Percentiles rank a stretch among this genome's conserved stretches.
Evolutionary conservation across 2,113 vertebrate genomes (phyloP).

Genomic region (Oryzias javanicus): DNA sequence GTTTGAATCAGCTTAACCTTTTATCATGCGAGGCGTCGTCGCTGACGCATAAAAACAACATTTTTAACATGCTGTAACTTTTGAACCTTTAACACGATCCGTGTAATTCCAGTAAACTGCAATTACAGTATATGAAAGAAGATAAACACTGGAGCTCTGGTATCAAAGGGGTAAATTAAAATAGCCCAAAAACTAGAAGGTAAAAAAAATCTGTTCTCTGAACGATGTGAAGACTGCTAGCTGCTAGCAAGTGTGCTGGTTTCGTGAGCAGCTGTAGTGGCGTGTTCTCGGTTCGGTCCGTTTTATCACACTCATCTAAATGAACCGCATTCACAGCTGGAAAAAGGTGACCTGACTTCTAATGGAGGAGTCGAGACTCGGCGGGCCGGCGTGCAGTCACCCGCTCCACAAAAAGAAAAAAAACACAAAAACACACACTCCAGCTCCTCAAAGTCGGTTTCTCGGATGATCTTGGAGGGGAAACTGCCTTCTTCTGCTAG

Average conservation of each 20-base stretch:
- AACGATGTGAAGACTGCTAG: background rate
- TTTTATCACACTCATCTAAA: slow-evolving; percentile 71
- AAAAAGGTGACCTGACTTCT: slow-evolving; percentile 76
- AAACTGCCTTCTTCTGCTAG: slow-evolving; percentile 51
- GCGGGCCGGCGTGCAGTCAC: slow-evolving; percentile 9
- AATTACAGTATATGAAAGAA: too few species aligned
- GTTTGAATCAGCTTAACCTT: too few species aligned
- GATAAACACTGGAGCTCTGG: too few species aligned
- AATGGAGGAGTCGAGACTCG: slow-evolving; percentile 31
- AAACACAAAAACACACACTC: slow-evolving; percentile 21
- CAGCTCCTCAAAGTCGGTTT: slow-evolving; percentile 39
- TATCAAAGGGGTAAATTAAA: slow-evolving; percentile 1
- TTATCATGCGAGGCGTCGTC: too few species aligned
- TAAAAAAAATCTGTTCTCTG: background rate
- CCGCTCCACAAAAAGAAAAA: slow-evolving; percentile 9
- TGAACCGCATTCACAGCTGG: slow-evolving; percentile 70
- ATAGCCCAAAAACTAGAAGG: background rate
- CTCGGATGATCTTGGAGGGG: slow-evolving; percentile 54
- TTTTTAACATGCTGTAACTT: too few species aligned
- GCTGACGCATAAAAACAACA: too few species aligned
- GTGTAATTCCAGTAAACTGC: too few species aligned
- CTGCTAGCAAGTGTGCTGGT: slow-evolving; percentile 28
- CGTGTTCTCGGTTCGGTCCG: slow-evolving; percentile 5
- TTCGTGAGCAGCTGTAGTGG: slow-evolving; percentile 32
- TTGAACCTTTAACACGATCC: too few species aligned